Evolutionary conservation across 2,888 invertebrate genomes (phyloP), one percentile per base, ranked within the genome.

Genomic region (Phania funesta): DNA sequence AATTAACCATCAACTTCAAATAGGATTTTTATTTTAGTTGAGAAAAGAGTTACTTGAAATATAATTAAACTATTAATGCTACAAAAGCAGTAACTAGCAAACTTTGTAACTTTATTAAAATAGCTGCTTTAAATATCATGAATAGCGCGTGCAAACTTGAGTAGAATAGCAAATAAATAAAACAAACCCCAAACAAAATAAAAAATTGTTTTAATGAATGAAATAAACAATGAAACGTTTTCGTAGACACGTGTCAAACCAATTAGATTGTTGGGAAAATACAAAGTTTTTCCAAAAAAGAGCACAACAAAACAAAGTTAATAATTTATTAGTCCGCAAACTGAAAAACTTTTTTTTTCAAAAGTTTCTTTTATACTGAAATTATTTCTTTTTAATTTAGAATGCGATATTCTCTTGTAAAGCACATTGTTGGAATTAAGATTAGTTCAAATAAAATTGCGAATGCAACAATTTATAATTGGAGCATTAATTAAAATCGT

Each of bases 221-320:
- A 50, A 13, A 2, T 2, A n/a, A 38, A n/a, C 16, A 18, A 1
- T 44, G 5, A 44, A 44, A 44, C 5, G 24, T 24, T 24, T 13
- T 22, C n/a, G 6, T 5, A 16, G 46, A 64, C 74, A 74, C 74
- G 74, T 74, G 74, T 56, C 64, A 54, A 32, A 56, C 32, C 56
- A 74, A 64, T 74, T 74, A 64, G 41, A 8, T 41, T 56, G 35
- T 74, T 44, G 13, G 35, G 60, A 13, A 6, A 22, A 22, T 22
- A 46, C 13, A 41, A 35, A 35, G 0, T 35, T 32, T 54, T 54
- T 18, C 9, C 35, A 11, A 44, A 18, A 18, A 3, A 44, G 6
- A 44, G 9, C 5, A 44, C 5, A 16, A 44, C 0, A 16, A 16
- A 44, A 44, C 16, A 5, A 16, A 18, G 8, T 7, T 18, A 44